phyloP scores from a whole-genome alignment of 1,140 invertebrate species.

The Bradysia coprophila region DNA sequence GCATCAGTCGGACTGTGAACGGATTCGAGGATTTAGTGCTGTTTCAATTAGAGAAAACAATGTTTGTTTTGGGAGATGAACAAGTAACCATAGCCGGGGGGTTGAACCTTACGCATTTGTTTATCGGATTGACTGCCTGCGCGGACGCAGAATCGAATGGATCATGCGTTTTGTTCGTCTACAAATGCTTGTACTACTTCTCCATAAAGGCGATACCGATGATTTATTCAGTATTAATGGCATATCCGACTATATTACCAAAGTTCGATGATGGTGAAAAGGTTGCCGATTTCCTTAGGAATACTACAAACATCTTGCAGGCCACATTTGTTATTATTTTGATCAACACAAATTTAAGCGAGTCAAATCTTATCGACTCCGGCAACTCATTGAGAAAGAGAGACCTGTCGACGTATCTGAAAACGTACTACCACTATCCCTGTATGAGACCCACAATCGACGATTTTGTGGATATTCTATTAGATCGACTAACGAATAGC shows the following conservation, averaged over 20 bases:
- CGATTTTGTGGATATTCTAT: slow-evolving; percentile 14
- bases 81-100: too few relatives aligned
- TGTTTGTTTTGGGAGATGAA: neutral
- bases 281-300: neutral
- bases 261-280: neutral
- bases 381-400: slow-evolving; percentile 7
- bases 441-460: slow-evolving; percentile 9
- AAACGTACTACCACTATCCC: slow-evolving; percentile 14
- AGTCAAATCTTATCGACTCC: slow-evolving; percentile 5
- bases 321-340: neutral
- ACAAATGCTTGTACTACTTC: neutral
- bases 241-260: neutral
- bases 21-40: neutral
- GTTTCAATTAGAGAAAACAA: neutral
- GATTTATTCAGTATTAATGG: neutral
- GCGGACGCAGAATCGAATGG: too few relatives aligned
- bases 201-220: neutral
- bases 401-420: slow-evolving; percentile 11
- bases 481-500: slow-evolving; percentile 12
- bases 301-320: neutral
- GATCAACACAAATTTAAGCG: neutral
- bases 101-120: neutral
- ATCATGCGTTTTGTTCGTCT: neutral
- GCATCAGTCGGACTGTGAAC: neutral
- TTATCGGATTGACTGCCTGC: neutral